These are phyloP conservation scores for Heteractis magnifica DNA, from an alignment of 92 coral and sea anemone species.

Conservation along the genomic window DNA sequence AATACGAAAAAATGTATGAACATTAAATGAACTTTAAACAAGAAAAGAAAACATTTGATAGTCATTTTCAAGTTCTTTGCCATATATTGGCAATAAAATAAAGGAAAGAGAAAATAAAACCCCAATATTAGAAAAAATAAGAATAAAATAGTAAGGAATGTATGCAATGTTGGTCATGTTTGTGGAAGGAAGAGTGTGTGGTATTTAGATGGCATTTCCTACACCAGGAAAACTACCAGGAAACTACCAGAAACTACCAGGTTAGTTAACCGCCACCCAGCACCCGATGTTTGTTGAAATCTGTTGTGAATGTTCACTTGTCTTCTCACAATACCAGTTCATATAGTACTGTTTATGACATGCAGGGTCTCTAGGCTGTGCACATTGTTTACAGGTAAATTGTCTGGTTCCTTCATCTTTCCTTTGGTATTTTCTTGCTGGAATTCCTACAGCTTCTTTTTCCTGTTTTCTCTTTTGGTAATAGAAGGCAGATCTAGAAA, in stretches of 20 bases:
- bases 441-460: too few species aligned
- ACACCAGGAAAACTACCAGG: constrained; percentile 26
- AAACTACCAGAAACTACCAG: constrained; percentile 16
- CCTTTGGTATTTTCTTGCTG: too few species aligned
- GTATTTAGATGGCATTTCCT: constrained; percentile 44
- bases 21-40: too few species aligned
- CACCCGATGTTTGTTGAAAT: constrained; percentile 12
- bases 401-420: too few species aligned
- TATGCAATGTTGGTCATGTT: neutral
- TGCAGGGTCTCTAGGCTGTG: constrained; percentile 21
- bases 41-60: neutral
- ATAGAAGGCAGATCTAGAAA: too few species aligned
- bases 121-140: neutral
- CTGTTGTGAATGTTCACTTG: neutral
- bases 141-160: neutral
- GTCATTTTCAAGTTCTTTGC: neutral
- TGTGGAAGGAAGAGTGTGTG: neutral
- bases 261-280: constrained; percentile 31
- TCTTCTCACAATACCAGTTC: constrained; percentile 33
- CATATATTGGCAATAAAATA: neutral
- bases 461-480: too few species aligned
- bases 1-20: neutral
- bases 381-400: constrained; percentile 49
- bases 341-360: constrained; percentile 54
- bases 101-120: too few species aligned